These are phyloP conservation scores for Amphipyra berbera DNA, from an alignment of 2,888 invertebrate species.

Conservation along the genomic window DNA sequence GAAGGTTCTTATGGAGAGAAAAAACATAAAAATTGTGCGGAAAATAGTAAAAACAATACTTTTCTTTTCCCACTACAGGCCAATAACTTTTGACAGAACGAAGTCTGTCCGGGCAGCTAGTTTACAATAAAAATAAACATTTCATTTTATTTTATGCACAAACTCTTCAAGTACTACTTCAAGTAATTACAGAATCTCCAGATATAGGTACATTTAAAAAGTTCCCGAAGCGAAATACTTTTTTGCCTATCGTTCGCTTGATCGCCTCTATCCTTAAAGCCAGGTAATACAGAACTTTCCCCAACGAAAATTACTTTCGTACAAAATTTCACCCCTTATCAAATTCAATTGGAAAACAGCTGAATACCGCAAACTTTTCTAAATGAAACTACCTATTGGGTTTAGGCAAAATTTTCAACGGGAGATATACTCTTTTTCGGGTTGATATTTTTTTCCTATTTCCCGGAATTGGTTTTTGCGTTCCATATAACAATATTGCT, in stretches of 20 bases:
- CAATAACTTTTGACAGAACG: no score
- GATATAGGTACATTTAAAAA: conserved; percentile 42
- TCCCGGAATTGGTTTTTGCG: conserved; percentile 18
- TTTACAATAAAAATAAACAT: conserved; percentile 6
- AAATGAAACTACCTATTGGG: conserved; percentile 65
- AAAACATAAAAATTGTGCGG: no score
- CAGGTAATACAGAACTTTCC: conserved; percentile 69
- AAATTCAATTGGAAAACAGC: conserved; percentile 73
- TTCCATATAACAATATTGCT: background rate
- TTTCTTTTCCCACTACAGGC: no score
- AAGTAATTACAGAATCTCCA: conserved; percentile 43
- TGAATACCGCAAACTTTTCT: conserved; percentile 67
- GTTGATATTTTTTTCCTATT: conserved; percentile 29
- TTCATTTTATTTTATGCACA: conserved; percentile 28
- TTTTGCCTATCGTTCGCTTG: conserved; percentile 64
- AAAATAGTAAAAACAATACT: no score
- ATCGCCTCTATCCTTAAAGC: conserved; percentile 67
- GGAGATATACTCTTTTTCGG: conserved; percentile 41
- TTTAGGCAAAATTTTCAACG: conserved; percentile 57
- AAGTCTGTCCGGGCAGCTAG: no score
- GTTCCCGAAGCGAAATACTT: conserved; percentile 56
- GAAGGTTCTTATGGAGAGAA: no score
- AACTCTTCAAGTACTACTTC: conserved; percentile 40
- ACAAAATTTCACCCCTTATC: conserved; percentile 74
- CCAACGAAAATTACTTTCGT: conserved; percentile 71